These are phyloP conservation scores for Dioctria linearis DNA, from an alignment of 2,888 invertebrate genomes.

Conservation along the genomic window DNA sequence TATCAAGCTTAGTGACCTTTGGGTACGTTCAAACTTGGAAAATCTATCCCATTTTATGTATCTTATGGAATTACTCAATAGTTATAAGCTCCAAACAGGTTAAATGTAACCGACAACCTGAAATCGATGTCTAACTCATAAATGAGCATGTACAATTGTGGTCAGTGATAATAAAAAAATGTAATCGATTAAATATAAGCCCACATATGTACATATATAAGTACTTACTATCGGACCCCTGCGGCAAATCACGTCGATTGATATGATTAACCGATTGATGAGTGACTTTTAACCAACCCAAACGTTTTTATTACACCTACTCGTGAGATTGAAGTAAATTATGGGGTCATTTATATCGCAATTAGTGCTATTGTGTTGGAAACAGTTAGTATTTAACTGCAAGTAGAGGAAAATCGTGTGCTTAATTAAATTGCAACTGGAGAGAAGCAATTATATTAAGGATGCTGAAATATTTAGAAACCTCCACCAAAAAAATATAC, in stretches of 20 bases:
- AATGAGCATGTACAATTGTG: background rate
- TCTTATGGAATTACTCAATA: background rate
- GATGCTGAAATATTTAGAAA: too few relatives aligned
- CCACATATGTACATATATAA: background rate
- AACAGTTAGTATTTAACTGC: background rate
- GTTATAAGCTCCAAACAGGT: background rate
- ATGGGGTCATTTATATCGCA: background rate
- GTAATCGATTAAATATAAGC: slow-evolving; percentile 21
- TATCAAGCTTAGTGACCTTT: slow-evolving; percentile 8
- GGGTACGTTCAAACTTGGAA: background rate
- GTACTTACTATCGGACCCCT: background rate
- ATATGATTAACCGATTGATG: slow-evolving; percentile 19
- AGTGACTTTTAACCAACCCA: background rate
- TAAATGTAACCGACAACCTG: background rate
- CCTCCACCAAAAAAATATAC: too few relatives aligned
- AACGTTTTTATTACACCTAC: background rate
- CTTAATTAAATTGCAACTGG: background rate
- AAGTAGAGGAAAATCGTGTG: background rate
- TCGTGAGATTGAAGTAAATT: background rate
- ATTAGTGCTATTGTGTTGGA: slow-evolving; percentile 8
- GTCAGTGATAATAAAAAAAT: background rate
- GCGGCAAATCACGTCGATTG: slow-evolving; percentile 21
- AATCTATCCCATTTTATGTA: background rate
- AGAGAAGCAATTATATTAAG: too few relatives aligned
- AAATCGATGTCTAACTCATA: slow-evolving; percentile 5